A percentile compares a stretch with the other conserved stretches of the same genome.
Evolutionary conservation across 1,140 invertebrate genomes (phyloP).

Genomic region (Bombyx mori): DNA sequence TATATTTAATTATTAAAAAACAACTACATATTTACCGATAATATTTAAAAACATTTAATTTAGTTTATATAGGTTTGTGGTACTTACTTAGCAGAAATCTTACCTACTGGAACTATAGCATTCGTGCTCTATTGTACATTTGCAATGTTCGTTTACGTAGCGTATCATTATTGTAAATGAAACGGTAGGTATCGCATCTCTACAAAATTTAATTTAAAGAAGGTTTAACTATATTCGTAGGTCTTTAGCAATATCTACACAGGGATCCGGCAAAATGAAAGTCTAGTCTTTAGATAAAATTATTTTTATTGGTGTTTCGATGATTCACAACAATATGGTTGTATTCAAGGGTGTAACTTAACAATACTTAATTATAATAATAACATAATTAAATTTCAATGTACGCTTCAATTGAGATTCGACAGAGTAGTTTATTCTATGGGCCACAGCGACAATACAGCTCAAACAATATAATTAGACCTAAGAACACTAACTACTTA

Average conservation of each 20-base stretch:
- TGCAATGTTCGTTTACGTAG: too few relatives aligned
- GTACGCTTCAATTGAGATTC: slow-evolving; percentile 19
- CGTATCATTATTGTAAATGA: too few relatives aligned
- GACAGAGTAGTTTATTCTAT: slow-evolving; percentile 16
- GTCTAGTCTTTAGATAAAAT: slow-evolving; percentile 26
- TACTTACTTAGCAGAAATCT: too few relatives aligned
- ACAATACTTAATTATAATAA: slow-evolving; percentile 32
- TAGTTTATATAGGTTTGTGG: too few relatives aligned
- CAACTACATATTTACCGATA: too few relatives aligned
- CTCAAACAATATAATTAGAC: background rate
- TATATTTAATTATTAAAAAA: too few relatives aligned
- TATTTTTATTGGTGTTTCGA: slow-evolving; percentile 44
- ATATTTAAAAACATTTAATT: too few relatives aligned
- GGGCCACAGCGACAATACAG: background rate
- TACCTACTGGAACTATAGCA: too few relatives aligned
- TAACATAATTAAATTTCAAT: slow-evolving; percentile 27
- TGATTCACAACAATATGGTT: slow-evolving; percentile 48
- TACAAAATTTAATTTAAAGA: too few relatives aligned
- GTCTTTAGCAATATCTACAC: background rate
- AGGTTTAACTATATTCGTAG: background rate
- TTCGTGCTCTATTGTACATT: too few relatives aligned
- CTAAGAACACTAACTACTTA: too few relatives aligned
- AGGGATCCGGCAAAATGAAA: slow-evolving; percentile 9
- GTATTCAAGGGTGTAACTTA: slow-evolving; percentile 27
- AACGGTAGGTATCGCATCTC: too few relatives aligned